Conservation (phyloP, 53 echinoderm and acorn worm genomes). For the Pentamera pediparva region DNA sequence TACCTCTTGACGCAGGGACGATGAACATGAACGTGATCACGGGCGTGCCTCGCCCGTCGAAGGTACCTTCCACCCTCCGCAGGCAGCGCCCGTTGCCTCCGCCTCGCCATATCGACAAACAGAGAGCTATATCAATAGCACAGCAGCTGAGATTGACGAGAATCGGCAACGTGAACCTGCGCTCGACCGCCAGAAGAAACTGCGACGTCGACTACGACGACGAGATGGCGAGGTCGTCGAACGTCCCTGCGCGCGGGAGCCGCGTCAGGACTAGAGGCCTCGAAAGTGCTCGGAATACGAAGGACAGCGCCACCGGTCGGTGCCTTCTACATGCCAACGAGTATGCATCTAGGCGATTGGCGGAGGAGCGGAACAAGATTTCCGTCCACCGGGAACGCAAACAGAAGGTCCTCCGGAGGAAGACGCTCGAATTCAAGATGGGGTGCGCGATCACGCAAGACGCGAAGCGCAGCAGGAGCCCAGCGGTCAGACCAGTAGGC, state of each 20-base stretch:
- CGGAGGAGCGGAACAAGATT: slow-evolving; percentile 45
- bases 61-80: slow-evolving; percentile 69
- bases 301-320: slow-evolving; percentile 78
- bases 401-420: slow-evolving; percentile 50
- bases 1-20: not conserved
- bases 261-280: slow-evolving; percentile 64
- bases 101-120: slow-evolving; percentile 76
- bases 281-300: slow-evolving; percentile 68
- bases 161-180: slow-evolving; percentile 78
- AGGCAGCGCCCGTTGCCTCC: slow-evolving; percentile 46
- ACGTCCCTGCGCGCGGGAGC: not conserved
- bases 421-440: slow-evolving; percentile 69
- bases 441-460: not conserved
- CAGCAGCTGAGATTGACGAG: slow-evolving; percentile 61
- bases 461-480: not conserved
- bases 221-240: not conserved
- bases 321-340: slow-evolving; percentile 80
- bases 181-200: slow-evolving; percentile 49
- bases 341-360: slow-evolving; percentile 63
- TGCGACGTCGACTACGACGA: slow-evolving; percentile 19
- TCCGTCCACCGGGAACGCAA: slow-evolving; percentile 52
- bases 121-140: slow-evolving; percentile 75
- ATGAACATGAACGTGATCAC: slow-evolving; percentile 32
- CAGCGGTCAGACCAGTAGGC: slow-evolving; percentile 25
- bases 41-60: slow-evolving; percentile 54